A percentile compares a stretch with the other conserved stretches of the same genome.
phyloP scores from a whole-genome alignment of 2,113 vertebrate genomes.

The Myxocyprinus asiaticus region DNA sequence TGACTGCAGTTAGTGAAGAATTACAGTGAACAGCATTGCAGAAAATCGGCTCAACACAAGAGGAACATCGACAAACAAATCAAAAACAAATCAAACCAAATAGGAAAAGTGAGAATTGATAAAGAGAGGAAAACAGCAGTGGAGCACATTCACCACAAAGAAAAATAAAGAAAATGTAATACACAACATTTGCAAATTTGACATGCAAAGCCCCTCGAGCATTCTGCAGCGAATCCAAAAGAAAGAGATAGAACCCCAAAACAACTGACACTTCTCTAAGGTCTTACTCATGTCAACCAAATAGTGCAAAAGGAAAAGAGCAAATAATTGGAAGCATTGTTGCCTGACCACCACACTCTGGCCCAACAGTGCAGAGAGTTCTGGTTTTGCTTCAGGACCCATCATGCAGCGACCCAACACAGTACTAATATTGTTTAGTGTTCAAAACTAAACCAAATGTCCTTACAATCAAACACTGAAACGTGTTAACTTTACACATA shows the following conservation, averaged over 20 bases:
- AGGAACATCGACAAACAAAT: constrained; percentile 29
- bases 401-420: no score
- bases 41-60: constrained; percentile 65
- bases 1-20: constrained; percentile 90
- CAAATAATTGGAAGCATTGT: constrained; percentile 53
- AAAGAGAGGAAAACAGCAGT: constrained; percentile 24
- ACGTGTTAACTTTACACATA: no score
- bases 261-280: constrained; percentile 47
- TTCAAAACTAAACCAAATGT: no score
- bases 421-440: no score
- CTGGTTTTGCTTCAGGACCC: no score
- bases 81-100: constrained; percentile 30
- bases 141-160: constrained; percentile 26
- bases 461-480: no score
- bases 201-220: constrained; percentile 88
- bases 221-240: constrained; percentile 79
- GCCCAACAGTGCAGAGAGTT: constrained; percentile 68
- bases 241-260: constrained; percentile 47
- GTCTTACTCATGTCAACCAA: constrained; percentile 36
- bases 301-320: constrained; percentile 47
- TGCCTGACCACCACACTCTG: constrained; percentile 34
- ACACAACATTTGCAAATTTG: constrained; percentile 67
- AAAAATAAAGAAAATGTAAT: constrained; percentile 29
- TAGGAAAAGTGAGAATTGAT: constrained; percentile 26
- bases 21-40: constrained; percentile 99